Evolutionary conservation across 2,888 invertebrate species (phyloP).

Genomic region (Polydrusus pterygomalis): DNA sequence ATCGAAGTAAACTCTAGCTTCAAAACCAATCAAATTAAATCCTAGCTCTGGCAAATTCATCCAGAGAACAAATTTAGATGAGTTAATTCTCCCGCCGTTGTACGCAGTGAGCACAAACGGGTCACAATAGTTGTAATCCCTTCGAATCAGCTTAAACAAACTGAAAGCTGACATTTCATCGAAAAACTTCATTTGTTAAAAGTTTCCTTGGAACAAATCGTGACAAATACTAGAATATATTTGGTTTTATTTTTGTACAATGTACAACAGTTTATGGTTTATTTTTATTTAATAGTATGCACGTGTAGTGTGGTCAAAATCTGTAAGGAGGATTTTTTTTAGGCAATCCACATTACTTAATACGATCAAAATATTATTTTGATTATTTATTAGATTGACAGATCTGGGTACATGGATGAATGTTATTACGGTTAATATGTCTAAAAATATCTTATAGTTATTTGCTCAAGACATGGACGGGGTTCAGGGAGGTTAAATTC

Average conservation of each 20-base stretch:
- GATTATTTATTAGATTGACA: no score
- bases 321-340: no score
- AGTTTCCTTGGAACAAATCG: neutral
- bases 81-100: constrained; percentile 21
- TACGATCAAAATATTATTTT: no score
- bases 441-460: no score
- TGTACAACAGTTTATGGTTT: neutral
- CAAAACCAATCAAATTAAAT: constrained; percentile 22
- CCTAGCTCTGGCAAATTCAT: constrained; percentile 9
- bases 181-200: constrained; percentile 54
- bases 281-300: neutral
- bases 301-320: no score
- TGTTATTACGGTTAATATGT: no score
- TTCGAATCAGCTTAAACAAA: constrained; percentile 68
- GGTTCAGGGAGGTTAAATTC: no score
- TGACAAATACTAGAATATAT: no score
- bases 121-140: constrained; percentile 63
- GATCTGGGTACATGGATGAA: no score
- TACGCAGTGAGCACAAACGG: constrained; percentile 29
- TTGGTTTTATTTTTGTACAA: no score
- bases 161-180: constrained; percentile 69
- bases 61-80: constrained; percentile 27
- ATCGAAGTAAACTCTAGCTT: constrained; percentile 1
- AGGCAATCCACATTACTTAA: no score
- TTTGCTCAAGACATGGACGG: no score